These are phyloP conservation scores for Garra rufa DNA, from an alignment of 2,113 vertebrate genomes.

Conservation along the genomic window DNA sequence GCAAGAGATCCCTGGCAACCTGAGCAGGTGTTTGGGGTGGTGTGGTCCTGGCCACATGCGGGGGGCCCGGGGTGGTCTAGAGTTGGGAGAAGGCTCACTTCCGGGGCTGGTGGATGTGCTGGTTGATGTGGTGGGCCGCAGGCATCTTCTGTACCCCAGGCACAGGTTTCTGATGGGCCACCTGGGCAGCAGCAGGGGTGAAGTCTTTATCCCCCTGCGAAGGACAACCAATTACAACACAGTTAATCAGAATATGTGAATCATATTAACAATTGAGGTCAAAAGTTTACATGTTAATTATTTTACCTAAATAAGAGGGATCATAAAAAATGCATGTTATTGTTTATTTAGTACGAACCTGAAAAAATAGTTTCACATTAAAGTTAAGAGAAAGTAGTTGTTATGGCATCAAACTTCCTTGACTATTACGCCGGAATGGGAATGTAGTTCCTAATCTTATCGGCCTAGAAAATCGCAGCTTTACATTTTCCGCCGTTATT, in stretches of 20 bases:
- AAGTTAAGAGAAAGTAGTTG: too few relatives aligned
- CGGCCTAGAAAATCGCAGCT: too few relatives aligned
- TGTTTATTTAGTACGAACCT: too few relatives aligned
- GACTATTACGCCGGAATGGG: too few relatives aligned
- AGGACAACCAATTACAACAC: conserved; percentile 10
- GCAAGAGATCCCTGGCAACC: conserved; percentile 55
- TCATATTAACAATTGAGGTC: too few relatives aligned
- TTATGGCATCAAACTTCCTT: too few relatives aligned
- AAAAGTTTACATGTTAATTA: too few relatives aligned
- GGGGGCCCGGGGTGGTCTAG: conserved; percentile 58
- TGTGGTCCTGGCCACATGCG: conserved; percentile 57
- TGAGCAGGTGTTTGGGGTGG: conserved; percentile 54
- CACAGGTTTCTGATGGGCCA: conserved; percentile 98
- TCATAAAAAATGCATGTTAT: too few relatives aligned
- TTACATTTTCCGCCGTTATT: too few relatives aligned
- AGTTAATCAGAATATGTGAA: not conserved
- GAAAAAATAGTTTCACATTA: too few relatives aligned
- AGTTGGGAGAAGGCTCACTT: conserved; percentile 80
- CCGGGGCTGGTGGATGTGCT: conserved; percentile 97
- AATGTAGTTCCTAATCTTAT: too few relatives aligned
- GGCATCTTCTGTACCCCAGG: conserved; percentile 89
- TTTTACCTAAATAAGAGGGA: too few relatives aligned
- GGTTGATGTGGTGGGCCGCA: conserved; percentile 81
- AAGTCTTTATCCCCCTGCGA: conserved; percentile 96
- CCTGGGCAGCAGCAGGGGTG: conserved; percentile 94